A percentile compares a stretch with the other conserved stretches of the same genome.
Conservation (phyloP, 30 jellyfish, hydroid and myxozoan species). For the Hydractinia echinata region DNA sequence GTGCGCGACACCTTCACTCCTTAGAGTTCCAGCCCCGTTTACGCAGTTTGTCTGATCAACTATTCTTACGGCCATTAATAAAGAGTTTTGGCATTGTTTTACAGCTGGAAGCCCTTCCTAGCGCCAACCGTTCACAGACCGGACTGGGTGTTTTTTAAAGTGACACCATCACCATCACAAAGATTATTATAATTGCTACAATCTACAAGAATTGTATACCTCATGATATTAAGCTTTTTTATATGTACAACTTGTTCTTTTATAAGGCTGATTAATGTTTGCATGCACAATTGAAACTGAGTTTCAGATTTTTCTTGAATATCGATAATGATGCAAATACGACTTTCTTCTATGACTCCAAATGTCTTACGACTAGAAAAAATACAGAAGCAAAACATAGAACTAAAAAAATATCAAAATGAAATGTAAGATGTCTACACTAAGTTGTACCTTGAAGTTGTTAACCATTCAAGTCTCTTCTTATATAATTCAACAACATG, state of each 20-base stretch:
- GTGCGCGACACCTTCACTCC: too few relatives aligned
- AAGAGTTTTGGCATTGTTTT: too few relatives aligned
- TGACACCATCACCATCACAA: too few relatives aligned
- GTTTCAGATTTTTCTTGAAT: conserved; percentile 49
- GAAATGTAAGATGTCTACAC: background rate
- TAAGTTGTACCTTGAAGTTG: conserved; percentile 72
- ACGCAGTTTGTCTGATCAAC: too few relatives aligned
- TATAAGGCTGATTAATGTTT: conserved; percentile 56
- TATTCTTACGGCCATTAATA: too few relatives aligned
- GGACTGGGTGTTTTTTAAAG: too few relatives aligned
- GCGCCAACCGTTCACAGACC: too few relatives aligned
- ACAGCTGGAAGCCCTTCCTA: too few relatives aligned
- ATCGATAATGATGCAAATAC: conserved; percentile 68
- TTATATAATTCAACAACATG: conserved; percentile 56
- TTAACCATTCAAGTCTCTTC: conserved; percentile 90
- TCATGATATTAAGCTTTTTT: conserved; percentile 57
- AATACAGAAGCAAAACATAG: background rate
- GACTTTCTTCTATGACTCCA: conserved; percentile 87
- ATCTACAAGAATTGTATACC: conserved; percentile 47
- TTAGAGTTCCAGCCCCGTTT: too few relatives aligned
- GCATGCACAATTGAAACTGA: conserved; percentile 59
- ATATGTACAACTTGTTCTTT: conserved; percentile 66
- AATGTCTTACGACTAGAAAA: conserved; percentile 69
- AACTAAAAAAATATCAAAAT: background rate
- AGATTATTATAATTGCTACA: too few relatives aligned